phyloP scores from a whole-genome alignment of 1,140 invertebrate species.

The Cephus cinctus region DNA sequence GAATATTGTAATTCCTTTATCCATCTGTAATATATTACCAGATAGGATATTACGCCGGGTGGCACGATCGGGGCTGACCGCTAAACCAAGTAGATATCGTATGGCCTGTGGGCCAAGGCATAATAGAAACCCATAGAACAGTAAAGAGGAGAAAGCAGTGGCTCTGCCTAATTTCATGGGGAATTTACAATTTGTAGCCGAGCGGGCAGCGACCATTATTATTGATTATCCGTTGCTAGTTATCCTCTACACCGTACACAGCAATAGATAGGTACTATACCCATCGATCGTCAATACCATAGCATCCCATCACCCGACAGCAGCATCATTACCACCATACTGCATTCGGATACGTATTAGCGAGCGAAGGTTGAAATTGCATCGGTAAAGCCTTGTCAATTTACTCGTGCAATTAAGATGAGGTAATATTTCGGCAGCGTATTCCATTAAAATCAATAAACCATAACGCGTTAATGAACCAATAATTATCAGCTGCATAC shows the following conservation, averaged over 20 bases:
- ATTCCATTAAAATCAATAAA: conserved; percentile 36
- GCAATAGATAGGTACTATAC: no score
- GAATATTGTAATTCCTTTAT: conserved; percentile 26
- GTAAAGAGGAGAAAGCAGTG: conserved; percentile 21
- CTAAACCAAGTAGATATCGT: no score
- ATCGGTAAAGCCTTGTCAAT: background rate
- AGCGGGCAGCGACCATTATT: no score
- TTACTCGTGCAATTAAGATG: conserved; percentile 4
- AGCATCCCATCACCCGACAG: no score
- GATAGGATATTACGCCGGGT: conserved; percentile 6
- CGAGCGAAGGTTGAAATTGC: no score
- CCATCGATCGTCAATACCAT: conserved; percentile 20
- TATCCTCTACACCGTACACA: no score
- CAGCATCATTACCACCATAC: no score
- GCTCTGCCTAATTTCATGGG: conserved; percentile 33
- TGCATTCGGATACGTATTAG: no score
- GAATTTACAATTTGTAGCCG: conserved; percentile 36
- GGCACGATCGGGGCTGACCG: background rate
- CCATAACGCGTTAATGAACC: conserved; percentile 28
- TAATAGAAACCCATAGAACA: conserved; percentile 1
- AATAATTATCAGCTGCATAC: no score
- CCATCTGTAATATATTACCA: conserved; percentile 13
- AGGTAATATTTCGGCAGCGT: conserved; percentile 8
- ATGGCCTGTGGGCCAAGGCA: no score
- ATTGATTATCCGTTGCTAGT: conserved; percentile 34